A percentile compares a stretch with the other conserved stretches of the same genome.
These are phyloP conservation scores for Platycnemis pennipes DNA, from an alignment of 2,888 invertebrate genomes.

Conservation along the genomic window DNA sequence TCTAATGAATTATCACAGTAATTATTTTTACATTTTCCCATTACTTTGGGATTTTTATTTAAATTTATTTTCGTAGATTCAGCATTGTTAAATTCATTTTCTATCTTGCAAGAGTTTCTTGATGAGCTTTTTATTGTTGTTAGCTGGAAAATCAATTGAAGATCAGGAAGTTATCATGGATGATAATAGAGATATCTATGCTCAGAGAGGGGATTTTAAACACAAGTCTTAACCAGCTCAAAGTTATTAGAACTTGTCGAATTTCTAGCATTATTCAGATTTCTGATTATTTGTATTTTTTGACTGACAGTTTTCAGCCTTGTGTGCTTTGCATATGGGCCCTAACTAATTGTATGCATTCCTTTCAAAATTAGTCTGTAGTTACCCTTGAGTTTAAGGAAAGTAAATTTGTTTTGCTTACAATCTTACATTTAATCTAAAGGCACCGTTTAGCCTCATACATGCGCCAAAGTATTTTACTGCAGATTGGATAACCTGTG, in stretches of 20 bases:
- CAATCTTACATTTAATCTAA: not conserved
- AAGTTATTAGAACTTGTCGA: not conserved
- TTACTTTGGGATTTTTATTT: no score
- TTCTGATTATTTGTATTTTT: not conserved
- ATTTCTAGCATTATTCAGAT: not conserved
- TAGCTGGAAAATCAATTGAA: no score
- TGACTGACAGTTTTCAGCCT: not conserved
- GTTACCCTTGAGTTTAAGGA: not conserved
- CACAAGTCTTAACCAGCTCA: not conserved
- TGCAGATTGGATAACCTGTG: not conserved
- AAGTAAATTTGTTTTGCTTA: not conserved
- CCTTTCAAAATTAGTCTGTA: constrained; percentile 8
- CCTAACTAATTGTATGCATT: not conserved
- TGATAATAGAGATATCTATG: no score
- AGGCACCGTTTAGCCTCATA: not conserved
- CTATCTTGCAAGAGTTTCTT: no score
- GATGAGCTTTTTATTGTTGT: no score
- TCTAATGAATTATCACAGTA: no score
- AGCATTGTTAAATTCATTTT: no score
- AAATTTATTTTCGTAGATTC: no score
- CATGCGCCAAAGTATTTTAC: not conserved
- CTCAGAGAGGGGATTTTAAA: not conserved
- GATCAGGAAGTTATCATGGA: no score
- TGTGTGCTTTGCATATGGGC: not conserved
- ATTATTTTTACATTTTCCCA: no score